Percentiles rank a stretch among this genome's conserved stretches.
These are phyloP conservation scores for Catagonus wagneri DNA, from an alignment of 2,113 vertebrate species.

Conservation along the genomic window DNA sequence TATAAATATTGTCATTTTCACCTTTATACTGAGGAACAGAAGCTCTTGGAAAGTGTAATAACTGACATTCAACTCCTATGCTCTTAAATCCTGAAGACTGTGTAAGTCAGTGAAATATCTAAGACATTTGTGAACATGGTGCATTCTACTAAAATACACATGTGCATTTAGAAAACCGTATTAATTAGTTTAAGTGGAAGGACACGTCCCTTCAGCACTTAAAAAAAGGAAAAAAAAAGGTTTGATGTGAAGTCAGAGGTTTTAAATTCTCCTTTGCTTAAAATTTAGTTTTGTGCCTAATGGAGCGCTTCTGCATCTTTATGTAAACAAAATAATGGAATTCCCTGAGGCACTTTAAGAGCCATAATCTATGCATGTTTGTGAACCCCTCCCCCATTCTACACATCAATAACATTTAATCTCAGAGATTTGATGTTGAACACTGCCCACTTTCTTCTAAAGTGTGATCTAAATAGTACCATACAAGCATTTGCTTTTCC, in stretches of 20 bases:
- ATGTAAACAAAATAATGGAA: not conserved
- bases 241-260: not conserved
- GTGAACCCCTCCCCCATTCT: not conserved
- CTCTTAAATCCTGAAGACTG: constrained; percentile 7
- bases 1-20: constrained; percentile 60
- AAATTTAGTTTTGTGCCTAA: not conserved
- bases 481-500: not conserved
- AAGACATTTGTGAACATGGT: not conserved
- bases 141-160: not conserved
- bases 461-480: not conserved
- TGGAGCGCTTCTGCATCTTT: not conserved
- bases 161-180: not conserved
- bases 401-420: not conserved
- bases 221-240: not conserved
- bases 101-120: not conserved
- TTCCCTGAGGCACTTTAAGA: not conserved
- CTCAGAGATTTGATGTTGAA: not conserved
- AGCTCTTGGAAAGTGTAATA: not conserved
- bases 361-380: not conserved
- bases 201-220: not conserved
- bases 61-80: not conserved
- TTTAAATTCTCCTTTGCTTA: not conserved
- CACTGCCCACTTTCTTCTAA: not conserved
- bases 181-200: not conserved
- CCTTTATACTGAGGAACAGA: constrained; percentile 33